Conservation (phyloP, 2,888 invertebrate species). For the Anthrax anthrax region DNA sequence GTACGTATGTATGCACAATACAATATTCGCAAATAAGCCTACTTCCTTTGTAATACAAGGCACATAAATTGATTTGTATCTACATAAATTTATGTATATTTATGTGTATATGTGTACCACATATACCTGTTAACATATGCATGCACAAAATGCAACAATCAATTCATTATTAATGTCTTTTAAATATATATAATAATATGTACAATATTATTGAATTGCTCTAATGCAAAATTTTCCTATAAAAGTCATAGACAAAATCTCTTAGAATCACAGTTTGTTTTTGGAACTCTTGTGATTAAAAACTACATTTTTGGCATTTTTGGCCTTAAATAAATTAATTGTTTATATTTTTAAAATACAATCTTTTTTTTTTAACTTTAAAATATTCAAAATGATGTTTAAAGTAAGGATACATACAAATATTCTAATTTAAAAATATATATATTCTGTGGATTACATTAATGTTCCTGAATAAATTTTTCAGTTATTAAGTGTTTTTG, state of each 20-base stretch:
- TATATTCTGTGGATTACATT: neutral
- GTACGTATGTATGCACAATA: too few relatives aligned
- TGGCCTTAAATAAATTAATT: constrained; percentile 6
- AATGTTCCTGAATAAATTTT: neutral
- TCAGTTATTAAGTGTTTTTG: constrained; percentile 23
- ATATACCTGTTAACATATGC: too few relatives aligned
- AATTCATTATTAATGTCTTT: too few relatives aligned
- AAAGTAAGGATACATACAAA: constrained; percentile 1
- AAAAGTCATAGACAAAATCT: constrained; percentile 26
- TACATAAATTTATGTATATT: too few relatives aligned
- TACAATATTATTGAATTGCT: neutral
- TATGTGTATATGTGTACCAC: too few relatives aligned
- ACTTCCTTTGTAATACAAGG: too few relatives aligned
- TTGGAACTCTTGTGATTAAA: constrained; percentile 24
- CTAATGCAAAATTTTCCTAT: constrained; percentile 16
- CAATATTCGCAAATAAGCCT: too few relatives aligned
- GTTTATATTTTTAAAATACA: neutral
- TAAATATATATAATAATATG: too few relatives aligned
- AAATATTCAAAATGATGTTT: constrained; percentile 1
- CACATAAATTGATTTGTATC: too few relatives aligned
- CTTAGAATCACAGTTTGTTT: constrained; percentile 29
- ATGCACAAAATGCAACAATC: too few relatives aligned
- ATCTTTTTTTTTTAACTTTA: neutral
- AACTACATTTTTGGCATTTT: constrained; percentile 9
- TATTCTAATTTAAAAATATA: too few relatives aligned